Evolutionary conservation across 2,797 vertebrate genomes (phyloP).

Genomic region (Nyctalus aviator): DNA sequence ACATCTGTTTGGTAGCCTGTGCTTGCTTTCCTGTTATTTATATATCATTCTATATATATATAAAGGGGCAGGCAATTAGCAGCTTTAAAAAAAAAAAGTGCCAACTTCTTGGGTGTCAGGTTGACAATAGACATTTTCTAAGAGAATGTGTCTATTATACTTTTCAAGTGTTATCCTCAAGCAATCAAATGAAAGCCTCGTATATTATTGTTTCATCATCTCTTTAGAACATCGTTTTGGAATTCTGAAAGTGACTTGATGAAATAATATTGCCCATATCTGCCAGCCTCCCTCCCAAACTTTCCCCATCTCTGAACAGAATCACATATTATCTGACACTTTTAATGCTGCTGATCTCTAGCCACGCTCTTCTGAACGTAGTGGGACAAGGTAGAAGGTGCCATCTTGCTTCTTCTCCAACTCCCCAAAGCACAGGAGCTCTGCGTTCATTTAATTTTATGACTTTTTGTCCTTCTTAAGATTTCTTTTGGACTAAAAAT

Average conservation of each 20-base stretch:
- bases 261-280: not conserved
- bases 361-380: not conserved
- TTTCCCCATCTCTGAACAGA: not conserved
- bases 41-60: constrained; percentile 6
- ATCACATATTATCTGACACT: not conserved
- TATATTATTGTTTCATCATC: not conserved
- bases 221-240: not conserved
- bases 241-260: not conserved
- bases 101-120: not conserved
- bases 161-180: not conserved
- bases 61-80: not conserved
- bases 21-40: constrained; percentile 10
- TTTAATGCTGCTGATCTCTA: not conserved
- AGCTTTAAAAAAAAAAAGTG: constrained; percentile 17
- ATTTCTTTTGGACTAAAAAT: not conserved
- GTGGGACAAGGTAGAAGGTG: not conserved
- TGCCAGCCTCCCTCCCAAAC: not conserved
- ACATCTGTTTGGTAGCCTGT: not conserved
- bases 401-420: not conserved
- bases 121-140: not conserved
- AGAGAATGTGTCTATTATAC: not conserved
- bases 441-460: not conserved
- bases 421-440: not conserved
- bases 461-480: not conserved
- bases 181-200: not conserved